Evolutionary conservation across 2,888 invertebrate species (phyloP), one percentile per base, ranked within the genome.

Genomic region (Philonicus albiceps): DNA sequence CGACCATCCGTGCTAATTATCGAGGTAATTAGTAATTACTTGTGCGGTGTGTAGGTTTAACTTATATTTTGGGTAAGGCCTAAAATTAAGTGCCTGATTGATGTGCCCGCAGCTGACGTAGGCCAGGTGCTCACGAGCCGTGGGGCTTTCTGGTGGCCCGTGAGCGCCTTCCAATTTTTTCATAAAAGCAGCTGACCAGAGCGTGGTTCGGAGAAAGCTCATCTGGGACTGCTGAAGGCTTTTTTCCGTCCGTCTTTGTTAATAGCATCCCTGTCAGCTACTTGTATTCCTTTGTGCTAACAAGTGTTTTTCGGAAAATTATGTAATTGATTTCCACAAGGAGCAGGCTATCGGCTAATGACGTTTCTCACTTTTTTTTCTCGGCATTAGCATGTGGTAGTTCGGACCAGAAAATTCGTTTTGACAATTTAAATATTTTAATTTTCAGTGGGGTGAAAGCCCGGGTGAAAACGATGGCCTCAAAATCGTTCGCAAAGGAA

Each of bases 311-410:
- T 11, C 3, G 7, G 19, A 5, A 31, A 74, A 13, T 80, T 80
- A 80, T 53, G 53, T 80, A 80, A 80, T 80, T 80, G 76, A 76
- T 76, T 13, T n/a, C n/a, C n/a, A 74, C 2, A 74, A 7, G 16
- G 31, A 76, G 19, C 34, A 76, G 37, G 27, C 34, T 22, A 16
- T 40, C 22, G 13, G 76, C 13, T 13, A n/a, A n/a, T 49, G 16
- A 76, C 76, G 11, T 76, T 76, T 19, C 3, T 76, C 37, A 76
- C 2, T n/a, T 31, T 74, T 16, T 34, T n/a, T 76, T 11, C n/a
- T 74, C 16, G 27, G 27, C 7, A 37, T 34, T 34, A 27, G 3
- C 64, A 64, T 27, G 8, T 22, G 16, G 13, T 31, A 4, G 2
- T 74, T 74, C 34, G n/a, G 13, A 74, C 3, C 34, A 8, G 64